Conservation (phyloP, 2,113 vertebrate species). For the Terrapene triunguis region DNA sequence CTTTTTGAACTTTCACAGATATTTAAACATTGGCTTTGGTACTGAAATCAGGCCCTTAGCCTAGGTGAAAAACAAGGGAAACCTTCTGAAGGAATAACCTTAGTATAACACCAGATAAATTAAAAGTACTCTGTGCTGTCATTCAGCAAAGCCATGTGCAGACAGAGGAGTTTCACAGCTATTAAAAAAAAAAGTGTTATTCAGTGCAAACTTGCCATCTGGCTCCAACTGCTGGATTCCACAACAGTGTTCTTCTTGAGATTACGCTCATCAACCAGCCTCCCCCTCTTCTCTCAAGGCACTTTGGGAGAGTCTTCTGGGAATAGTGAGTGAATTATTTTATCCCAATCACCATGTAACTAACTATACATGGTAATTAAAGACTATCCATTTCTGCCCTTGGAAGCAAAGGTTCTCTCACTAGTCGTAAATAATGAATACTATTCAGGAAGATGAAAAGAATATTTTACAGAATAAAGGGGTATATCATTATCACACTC, state of each 20-base stretch:
- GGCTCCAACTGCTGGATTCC: slow-evolving; percentile 73
- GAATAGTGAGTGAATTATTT: slow-evolving; percentile 81
- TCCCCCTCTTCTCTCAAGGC: slow-evolving; percentile 74
- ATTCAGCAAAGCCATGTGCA: slow-evolving; percentile 72
- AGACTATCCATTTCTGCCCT: slow-evolving; percentile 74
- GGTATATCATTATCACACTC: not conserved
- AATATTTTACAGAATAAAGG: slow-evolving; percentile 73
- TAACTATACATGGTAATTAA: slow-evolving; percentile 81
- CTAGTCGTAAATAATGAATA: slow-evolving; percentile 74
- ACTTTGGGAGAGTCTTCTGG: slow-evolving; percentile 78
- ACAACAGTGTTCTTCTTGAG: slow-evolving; percentile 66
- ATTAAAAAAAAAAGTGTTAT: slow-evolving; percentile 77
- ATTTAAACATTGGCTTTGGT: slow-evolving; percentile 44
- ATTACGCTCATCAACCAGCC: slow-evolving; percentile 72
- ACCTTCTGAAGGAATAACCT: slow-evolving; percentile 66
- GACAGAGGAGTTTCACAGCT: slow-evolving; percentile 75
- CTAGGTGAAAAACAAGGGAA: slow-evolving; percentile 39
- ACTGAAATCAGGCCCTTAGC: not conserved
- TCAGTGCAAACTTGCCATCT: slow-evolving; percentile 76
- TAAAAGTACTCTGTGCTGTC: slow-evolving; percentile 58
- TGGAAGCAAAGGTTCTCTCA: slow-evolving; percentile 77
- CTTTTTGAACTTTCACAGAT: slow-evolving; percentile 31
- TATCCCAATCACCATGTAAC: slow-evolving; percentile 67
- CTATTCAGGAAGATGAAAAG: slow-evolving; percentile 54
- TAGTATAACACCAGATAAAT: slow-evolving; percentile 60